phyloP scores from a whole-genome alignment of 2,113 vertebrate genomes.

The Pelecanus crispus region DNA sequence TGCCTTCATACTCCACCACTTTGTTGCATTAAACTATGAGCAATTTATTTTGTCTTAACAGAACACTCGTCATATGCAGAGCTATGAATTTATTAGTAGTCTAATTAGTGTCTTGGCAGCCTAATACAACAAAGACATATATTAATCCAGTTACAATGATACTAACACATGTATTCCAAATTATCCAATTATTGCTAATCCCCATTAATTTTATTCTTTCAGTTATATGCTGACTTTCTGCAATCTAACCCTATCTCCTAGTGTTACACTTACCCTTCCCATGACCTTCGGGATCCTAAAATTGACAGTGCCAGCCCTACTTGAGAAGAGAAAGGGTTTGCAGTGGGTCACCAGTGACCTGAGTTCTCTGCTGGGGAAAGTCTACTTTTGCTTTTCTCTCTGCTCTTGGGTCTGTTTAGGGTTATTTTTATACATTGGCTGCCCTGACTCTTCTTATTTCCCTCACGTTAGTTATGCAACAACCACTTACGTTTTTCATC shows the following conservation, averaged over 20 bases:
- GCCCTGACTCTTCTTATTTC: background rate
- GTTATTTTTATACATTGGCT: background rate
- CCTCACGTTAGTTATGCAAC: background rate
- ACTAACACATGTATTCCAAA: background rate
- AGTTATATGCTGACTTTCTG: background rate
- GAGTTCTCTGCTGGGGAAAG: background rate
- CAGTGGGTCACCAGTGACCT: background rate
- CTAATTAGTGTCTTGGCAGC: conserved; percentile 12
- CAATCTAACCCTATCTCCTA: background rate
- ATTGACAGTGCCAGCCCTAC: background rate
- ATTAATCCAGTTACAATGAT: background rate
- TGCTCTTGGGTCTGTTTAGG: background rate
- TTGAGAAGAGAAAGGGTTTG: background rate
- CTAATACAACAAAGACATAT: background rate
- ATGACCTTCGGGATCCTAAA: background rate
- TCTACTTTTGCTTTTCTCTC: background rate
- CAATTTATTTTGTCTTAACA: conserved; percentile 4
- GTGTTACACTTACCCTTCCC: background rate
- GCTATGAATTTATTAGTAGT: background rate
- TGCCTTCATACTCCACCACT: background rate
- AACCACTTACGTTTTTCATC: background rate
- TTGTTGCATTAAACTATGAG: background rate
- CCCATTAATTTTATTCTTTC: background rate
- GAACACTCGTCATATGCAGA: background rate
- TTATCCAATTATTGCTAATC: conserved; percentile 8